Evolutionary conservation across 2,888 invertebrate genomes (phyloP), one percentile per base, ranked within the genome.

Genomic region (Papilio demoleus): DNA sequence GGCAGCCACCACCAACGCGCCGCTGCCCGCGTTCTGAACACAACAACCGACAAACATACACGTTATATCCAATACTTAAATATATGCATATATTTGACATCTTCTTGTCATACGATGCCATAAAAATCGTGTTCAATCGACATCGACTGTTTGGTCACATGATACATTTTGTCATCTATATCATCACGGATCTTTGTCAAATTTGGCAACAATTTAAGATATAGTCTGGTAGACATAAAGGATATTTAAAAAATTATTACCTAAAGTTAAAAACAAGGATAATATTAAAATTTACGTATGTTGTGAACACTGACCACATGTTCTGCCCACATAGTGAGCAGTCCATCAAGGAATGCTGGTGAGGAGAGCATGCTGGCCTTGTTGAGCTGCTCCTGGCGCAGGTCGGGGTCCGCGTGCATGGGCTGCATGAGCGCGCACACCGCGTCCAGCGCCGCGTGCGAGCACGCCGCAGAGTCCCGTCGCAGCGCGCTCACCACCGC

Each of bases 341-440:
- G 92, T 73, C 96, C 97, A 81, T 99, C 98, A 38, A 99, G 93
- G 92, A 99, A 99, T 63, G 95, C 94, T 79, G 96, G 95, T 1
- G 97, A 97, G 70, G 98, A 97, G 64, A 99, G 93, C 80, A 99
- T 94, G 74, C 98, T 98, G 70, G 97, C 96, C 93, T 99, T 99
- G 91, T 99, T 99, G 71, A 99, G 93, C 87, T 99, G 99, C 84
- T 99, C 99, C 88, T 99, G 99, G 72, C 98, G 94, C 61, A 99
- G 93, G 89, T 99, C 99, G 77, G 98, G 99, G 85, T 99, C 98
- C 74, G 97, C 96, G 81, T 97, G 96, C 97, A 99, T 99, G 1
- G 99, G 99, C 93, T 99, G 99, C 97, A 99, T 98, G 31, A 99
- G 94, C 17, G 99, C 98, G 87, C 98, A 99, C 71, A 99, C 95